Conservation (phyloP, 1,140 invertebrate genomes). For the Agrypnia vestita region DNA sequence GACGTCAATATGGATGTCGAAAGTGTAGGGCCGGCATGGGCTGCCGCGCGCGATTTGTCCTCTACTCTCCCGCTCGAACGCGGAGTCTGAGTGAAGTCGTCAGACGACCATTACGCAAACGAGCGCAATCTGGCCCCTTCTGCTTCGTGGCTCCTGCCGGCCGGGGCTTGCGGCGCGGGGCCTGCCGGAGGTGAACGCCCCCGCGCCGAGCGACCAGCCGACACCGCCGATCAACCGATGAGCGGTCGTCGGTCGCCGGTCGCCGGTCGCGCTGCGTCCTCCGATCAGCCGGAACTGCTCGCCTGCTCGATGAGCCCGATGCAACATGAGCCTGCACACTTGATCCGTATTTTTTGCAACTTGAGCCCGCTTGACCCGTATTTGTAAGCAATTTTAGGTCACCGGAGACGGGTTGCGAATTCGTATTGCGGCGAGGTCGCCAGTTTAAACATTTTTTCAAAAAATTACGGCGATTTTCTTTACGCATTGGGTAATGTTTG, state of each 20-base stretch:
- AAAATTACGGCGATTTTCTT: neutral
- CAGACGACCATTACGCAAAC: too few species aligned
- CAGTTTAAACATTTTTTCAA: neutral
- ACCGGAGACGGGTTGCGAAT: neutral
- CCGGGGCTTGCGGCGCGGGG: too few species aligned
- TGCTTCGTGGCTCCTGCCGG: too few species aligned
- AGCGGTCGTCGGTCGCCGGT: too few species aligned
- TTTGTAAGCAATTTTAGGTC: neutral
- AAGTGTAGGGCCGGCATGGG: too few species aligned
- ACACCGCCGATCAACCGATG: too few species aligned
- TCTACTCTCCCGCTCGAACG: too few species aligned
- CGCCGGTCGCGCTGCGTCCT: conserved; percentile 37
- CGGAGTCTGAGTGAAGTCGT: too few species aligned
- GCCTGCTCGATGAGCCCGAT: conserved; percentile 8
- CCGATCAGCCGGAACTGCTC: conserved; percentile 36
- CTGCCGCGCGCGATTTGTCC: too few species aligned
- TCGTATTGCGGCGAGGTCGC: neutral
- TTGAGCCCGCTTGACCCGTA: neutral
- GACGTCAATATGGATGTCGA: too few species aligned
- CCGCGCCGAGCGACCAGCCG: conserved; percentile 29
- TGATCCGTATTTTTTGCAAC: neutral
- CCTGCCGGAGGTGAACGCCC: conserved; percentile 24
- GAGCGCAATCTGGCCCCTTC: too few species aligned
- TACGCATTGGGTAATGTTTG: neutral
- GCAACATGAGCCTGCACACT: neutral